phyloP scores from a whole-genome alignment of 2,113 vertebrate species.

The Mugil cephalus region DNA sequence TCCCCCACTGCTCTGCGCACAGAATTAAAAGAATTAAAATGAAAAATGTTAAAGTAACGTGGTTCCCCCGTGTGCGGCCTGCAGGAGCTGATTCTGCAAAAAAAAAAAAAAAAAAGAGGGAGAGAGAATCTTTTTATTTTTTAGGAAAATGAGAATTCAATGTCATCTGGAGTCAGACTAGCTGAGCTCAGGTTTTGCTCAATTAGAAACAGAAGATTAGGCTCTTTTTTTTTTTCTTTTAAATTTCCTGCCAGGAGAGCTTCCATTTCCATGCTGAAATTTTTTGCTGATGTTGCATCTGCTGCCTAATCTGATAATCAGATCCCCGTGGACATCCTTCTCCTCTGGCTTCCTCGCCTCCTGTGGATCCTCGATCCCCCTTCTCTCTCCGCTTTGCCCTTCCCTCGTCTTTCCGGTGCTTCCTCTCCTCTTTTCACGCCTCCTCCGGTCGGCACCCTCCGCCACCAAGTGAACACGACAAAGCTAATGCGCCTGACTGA shows the following conservation, averaged over 20 bases:
- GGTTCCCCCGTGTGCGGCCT: background rate
- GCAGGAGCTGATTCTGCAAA: background rate
- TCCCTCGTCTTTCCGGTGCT: background rate
- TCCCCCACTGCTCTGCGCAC: background rate
- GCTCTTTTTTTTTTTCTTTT: background rate
- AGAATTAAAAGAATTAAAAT: background rate
- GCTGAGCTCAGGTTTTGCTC: constrained; percentile 49
- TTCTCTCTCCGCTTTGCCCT: background rate
- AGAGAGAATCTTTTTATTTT: no score
- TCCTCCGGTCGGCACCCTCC: constrained; percentile 12
- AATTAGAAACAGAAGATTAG: constrained; percentile 68
- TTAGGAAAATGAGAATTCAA: constrained; percentile 7
- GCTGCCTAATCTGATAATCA: constrained; percentile 67
- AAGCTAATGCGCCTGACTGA: constrained; percentile 51
- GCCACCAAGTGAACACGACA: constrained; percentile 27
- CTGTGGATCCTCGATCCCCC: constrained; percentile 22
- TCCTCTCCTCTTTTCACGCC: background rate
- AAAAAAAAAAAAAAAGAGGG: no score
- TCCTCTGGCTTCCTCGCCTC: constrained; percentile 14
- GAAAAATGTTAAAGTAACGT: background rate
- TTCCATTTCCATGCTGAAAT: constrained; percentile 66
- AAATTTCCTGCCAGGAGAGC: constrained; percentile 48
- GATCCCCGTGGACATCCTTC: constrained; percentile 49
- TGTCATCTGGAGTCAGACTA: constrained; percentile 31
- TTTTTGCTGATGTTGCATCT: constrained; percentile 65